Conservation (phyloP, 1,140 invertebrate genomes). For the Vollenhovia emeryi region DNA sequence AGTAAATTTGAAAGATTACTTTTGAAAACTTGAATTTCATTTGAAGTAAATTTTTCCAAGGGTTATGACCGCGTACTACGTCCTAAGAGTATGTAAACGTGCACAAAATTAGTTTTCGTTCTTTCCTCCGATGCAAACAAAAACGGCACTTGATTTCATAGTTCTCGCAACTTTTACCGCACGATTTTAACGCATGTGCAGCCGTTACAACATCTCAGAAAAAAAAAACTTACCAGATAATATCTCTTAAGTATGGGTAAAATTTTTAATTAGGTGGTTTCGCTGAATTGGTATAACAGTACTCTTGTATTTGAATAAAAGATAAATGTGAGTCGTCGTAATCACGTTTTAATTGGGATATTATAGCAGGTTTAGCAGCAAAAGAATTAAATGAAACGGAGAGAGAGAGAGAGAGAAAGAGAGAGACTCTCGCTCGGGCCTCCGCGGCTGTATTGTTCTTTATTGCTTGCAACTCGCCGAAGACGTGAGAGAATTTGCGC, state of each 20-base stretch:
- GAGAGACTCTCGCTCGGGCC: not conserved
- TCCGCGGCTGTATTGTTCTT: conserved; percentile 27
- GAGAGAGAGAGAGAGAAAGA: conserved; percentile 19
- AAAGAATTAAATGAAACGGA: conserved; percentile 39
- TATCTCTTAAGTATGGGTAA: not conserved
- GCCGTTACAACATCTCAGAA: not conserved
- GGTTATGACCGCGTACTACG: too few species aligned
- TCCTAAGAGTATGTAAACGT: not conserved
- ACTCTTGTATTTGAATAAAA: not conserved
- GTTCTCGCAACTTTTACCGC: not conserved
- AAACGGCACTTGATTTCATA: not conserved
- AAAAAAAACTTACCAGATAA: not conserved
- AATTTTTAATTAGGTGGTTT: not conserved
- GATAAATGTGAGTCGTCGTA: not conserved
- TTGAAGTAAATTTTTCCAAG: too few species aligned
- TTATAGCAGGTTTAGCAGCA: not conserved
- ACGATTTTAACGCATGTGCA: not conserved
- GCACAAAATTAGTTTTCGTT: not conserved
- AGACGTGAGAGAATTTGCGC: conserved; percentile 29
- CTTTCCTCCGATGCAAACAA: not conserved
- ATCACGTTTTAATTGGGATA: conserved; percentile 28
- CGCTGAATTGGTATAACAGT: not conserved
- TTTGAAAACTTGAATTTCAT: too few species aligned
- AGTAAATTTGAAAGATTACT: too few species aligned
- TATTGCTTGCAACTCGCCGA: not conserved